Evolutionary conservation across 2,113 vertebrate genomes (phyloP), one percentile per base, ranked within the genome.

Genomic region (Ciconia maguari): DNA sequence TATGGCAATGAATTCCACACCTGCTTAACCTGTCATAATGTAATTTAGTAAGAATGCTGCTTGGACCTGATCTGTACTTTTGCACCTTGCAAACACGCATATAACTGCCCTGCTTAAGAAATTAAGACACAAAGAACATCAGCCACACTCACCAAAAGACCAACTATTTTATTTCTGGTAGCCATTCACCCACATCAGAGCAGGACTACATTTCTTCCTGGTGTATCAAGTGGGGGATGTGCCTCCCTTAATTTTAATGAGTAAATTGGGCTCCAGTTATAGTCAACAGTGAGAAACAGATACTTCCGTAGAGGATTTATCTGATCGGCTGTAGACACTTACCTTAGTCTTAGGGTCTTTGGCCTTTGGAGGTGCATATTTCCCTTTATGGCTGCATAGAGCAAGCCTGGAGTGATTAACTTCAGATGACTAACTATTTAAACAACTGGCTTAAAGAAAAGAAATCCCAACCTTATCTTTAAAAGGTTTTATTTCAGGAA

Each of bases 381-480:
- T 81, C 61, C 64, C 55, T 51, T 70, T 51, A 49, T 21, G 77
- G 42, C n/a, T 89, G 13, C 66, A 66, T 15, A 82, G 58, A 86
- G 25, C 16, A 30, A 93, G 42, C 29, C 24, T 82, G 61, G n/a
- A 90, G 34, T 72, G 49, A 72, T 52, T 82, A 81, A 87, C 34
- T 64, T 71, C 30, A 93, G 34, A 52, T 76, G 38, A 69, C 57
- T 69, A 44, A 44, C 27, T 87, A 52, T 79, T 93, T 87, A 80
- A 96, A 86, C 58, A 95, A 44, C 57, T 90, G 78, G 15, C 54
- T 74, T 76, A 79, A 84, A 30, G 66, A 72, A 94, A 91, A 93
- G 17, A 88, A 91, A 74, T 62, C 51, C 24, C 57, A 87, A 9
- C 7, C 19, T 71, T 91, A 84, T 81, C 72, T 95, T 91, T 84